Evolutionary conservation across 2,797 vertebrate species (phyloP), one percentile per base, ranked within the genome.

Genomic region (Sebastes oblongus): DNA sequence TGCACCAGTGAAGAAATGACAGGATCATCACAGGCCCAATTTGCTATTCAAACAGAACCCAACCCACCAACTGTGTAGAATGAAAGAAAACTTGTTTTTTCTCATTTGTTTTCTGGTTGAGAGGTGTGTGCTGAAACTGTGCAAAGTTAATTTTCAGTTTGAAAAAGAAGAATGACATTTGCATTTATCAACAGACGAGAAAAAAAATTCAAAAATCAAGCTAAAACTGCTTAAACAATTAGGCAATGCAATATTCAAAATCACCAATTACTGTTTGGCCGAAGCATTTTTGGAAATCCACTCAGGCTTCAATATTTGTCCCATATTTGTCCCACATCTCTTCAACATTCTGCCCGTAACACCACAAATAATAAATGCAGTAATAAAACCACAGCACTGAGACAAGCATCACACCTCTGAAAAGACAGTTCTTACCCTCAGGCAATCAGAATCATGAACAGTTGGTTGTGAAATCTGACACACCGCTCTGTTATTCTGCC

Each of bases 381-480:
- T 54, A 80, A 88, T 84, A 85, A 83, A 91, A 83, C 14, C 39
- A 11, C 11, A 62, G 72, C 66, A 36, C 6, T 61, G 78, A 82
- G 69, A 84, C 75, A 85, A 83, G 75, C 60, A 71, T 81, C 78
- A 79, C 14, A 52, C 66, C 5, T 22, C 76, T 80, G 78, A 84
- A 77, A 66, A 79, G 67, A 82, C 78, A 73, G 72, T 27, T 75
- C 66, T 71, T 60, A 59, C 66, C 82, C 68, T 66, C 25, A 69
- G 86, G 87, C 77, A 24, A 56, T 69, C 52, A 50, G 55, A 81
- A 69, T 79, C 69, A 72, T 73, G 58, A 80, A 32, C 62, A 84
- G 65, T 70, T 9, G 76, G 62, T 81, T 81, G 67, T 66, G 55
- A 72, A 75, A 10, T 74, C 61, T 58, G 66, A 81, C 69, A 76